These are phyloP conservation scores for Pristis pectinata DNA, from an alignment of 2,797 vertebrate genomes.

Conservation along the genomic window DNA sequence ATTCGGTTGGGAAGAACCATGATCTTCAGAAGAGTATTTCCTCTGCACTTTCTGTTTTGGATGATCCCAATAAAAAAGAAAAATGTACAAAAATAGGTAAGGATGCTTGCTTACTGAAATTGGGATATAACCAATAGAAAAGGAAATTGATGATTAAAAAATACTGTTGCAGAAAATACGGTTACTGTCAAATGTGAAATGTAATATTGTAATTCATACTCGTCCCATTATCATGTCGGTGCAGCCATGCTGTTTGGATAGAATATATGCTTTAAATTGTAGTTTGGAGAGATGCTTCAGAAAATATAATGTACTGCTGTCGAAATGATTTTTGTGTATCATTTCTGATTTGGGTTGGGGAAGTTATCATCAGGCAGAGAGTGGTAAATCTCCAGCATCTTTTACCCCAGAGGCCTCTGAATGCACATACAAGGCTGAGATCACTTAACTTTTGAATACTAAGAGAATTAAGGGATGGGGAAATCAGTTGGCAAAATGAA, in stretches of 20 bases:
- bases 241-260: background rate
- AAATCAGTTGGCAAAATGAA: too few relatives aligned
- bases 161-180: background rate
- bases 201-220: background rate
- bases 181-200: background rate
- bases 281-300: background rate
- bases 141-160: too few relatives aligned
- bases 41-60: constrained; percentile 74
- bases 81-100: constrained; percentile 68
- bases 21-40: constrained; percentile 85
- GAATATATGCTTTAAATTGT: background rate
- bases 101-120: background rate
- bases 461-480: too few relatives aligned
- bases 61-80: constrained; percentile 76
- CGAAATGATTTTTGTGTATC: too few relatives aligned
- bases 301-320: background rate
- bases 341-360: too few relatives aligned
- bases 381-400: too few relatives aligned
- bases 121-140: background rate
- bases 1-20: constrained; percentile 79
- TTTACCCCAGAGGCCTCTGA: too few relatives aligned
- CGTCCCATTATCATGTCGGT: background rate
- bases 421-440: too few relatives aligned
- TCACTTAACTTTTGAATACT: too few relatives aligned
- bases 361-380: too few relatives aligned